A percentile compares a stretch with the other conserved stretches of the same genome.
Evolutionary conservation across 1,140 invertebrate species (phyloP).

Genomic region (Ceratina calcarata): DNA sequence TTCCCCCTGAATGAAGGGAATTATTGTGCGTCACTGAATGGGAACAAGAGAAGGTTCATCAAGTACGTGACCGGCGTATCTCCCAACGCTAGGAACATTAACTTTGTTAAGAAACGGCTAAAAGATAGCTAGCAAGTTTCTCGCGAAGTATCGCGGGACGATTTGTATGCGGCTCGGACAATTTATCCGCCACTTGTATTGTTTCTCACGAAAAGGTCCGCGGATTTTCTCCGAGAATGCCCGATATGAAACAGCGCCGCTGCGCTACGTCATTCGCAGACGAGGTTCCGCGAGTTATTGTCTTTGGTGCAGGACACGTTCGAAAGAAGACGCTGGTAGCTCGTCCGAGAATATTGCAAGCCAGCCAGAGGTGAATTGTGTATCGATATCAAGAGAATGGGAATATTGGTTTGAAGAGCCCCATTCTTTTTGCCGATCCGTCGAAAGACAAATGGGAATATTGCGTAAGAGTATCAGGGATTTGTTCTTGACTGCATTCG

Average conservation of each 20-base stretch:
- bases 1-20: neutral
- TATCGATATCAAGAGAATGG: constrained; percentile 13
- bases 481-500: neutral
- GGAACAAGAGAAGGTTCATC: neutral
- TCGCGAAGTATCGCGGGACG: neutral
- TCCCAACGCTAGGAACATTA: neutral
- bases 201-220: neutral
- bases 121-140: neutral
- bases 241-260: neutral
- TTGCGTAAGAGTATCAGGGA: constrained; percentile 9
- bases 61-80: neutral
- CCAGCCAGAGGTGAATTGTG: neutral
- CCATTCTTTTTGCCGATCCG: neutral
- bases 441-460: constrained; percentile 28
- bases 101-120: neutral
- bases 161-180: neutral
- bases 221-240: neutral
- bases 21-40: neutral
- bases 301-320: neutral
- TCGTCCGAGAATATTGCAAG: constrained; percentile 25
- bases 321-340: neutral
- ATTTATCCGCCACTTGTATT: neutral
- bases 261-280: neutral
- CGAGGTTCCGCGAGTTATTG: neutral
- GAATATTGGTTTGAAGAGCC: constrained; percentile 20